phyloP scores from a whole-genome alignment of 2,888 invertebrate species.

The Nasonovia ribisnigri region DNA sequence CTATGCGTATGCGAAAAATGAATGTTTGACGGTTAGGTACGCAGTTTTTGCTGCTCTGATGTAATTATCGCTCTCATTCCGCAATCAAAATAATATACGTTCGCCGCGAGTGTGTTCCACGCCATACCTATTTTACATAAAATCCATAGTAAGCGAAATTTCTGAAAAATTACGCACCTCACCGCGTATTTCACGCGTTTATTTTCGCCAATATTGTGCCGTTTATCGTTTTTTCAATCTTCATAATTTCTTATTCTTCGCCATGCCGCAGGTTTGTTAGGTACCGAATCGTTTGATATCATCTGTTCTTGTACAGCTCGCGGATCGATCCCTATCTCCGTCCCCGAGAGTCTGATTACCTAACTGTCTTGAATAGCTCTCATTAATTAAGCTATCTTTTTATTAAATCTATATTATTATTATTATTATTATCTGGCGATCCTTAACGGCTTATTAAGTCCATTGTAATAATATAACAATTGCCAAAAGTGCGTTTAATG shows the following conservation, averaged over 20 bases:
- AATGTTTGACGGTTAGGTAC: conserved; percentile 7
- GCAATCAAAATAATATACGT: neutral
- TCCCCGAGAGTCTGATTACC: neutral
- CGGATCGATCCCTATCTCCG: neutral
- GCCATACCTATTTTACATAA: neutral
- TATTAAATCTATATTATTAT: neutral
- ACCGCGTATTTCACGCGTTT: neutral
- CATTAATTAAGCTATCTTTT: neutral
- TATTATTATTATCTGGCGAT: neutral
- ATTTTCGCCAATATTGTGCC: neutral
- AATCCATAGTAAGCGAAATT: neutral
- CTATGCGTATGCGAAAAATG: neutral
- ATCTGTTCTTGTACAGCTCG: neutral
- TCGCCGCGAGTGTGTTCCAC: neutral
- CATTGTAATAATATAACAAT: neutral
- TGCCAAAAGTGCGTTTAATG: neutral
- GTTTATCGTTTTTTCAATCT: neutral
- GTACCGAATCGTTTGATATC: conserved; percentile 9
- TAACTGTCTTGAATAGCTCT: conserved; percentile 11
- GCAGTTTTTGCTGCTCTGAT: neutral
- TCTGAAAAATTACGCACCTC: neutral
- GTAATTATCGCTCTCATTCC: neutral
- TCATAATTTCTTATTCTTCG: neutral
- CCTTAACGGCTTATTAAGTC: neutral
- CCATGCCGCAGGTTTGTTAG: neutral